Evolutionary conservation across 2,888 invertebrate species (phyloP).

Genomic region (Caenorhabditis afra): DNA sequence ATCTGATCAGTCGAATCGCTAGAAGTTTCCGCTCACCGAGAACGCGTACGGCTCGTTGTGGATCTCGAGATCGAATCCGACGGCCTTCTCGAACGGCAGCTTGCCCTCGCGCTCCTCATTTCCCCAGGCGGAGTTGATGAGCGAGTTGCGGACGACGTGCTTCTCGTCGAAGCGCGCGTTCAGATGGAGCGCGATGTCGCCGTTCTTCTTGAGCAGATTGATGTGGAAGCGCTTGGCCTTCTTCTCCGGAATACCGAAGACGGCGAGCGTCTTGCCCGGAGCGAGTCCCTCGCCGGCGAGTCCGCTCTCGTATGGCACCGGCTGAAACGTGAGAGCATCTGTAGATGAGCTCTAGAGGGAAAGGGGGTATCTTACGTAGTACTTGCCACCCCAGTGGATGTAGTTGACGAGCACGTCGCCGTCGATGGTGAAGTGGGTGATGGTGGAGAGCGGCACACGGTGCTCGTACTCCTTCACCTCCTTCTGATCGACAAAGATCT

Average conservation of each 20-base stretch:
- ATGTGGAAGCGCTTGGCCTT: slow-evolving; percentile 75
- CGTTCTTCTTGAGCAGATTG: slow-evolving; percentile 73
- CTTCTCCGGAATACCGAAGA: slow-evolving; percentile 79
- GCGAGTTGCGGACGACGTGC: slow-evolving; percentile 71
- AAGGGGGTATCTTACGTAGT: slow-evolving; percentile 77
- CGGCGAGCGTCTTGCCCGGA: slow-evolving; percentile 76
- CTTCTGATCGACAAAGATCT: slow-evolving; percentile 78
- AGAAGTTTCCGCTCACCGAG: too few relatives aligned
- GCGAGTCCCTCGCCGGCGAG: slow-evolving; percentile 77
- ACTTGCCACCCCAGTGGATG: slow-evolving; percentile 80
- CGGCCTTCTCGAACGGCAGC: slow-evolving; percentile 72
- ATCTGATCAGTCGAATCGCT: too few relatives aligned
- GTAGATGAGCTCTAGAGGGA: background rate
- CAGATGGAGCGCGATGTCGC: slow-evolving; percentile 74
- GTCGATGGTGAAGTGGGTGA: slow-evolving; percentile 80
- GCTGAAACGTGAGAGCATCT: slow-evolving; percentile 57
- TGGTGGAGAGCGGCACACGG: slow-evolving; percentile 76
- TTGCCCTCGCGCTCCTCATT: slow-evolving; percentile 75
- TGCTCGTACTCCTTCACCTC: slow-evolving; percentile 80
- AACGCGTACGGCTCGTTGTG: slow-evolving; percentile 73
- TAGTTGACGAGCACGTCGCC: slow-evolving; percentile 78
- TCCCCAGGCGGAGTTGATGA: slow-evolving; percentile 73
- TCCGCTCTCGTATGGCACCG: slow-evolving; percentile 79
- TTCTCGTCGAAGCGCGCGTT: slow-evolving; percentile 74
- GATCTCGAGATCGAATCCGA: slow-evolving; percentile 71